These are phyloP conservation scores for Serripes groenlandicus DNA, from an alignment of 2,888 invertebrate species.

Conservation along the genomic window DNA sequence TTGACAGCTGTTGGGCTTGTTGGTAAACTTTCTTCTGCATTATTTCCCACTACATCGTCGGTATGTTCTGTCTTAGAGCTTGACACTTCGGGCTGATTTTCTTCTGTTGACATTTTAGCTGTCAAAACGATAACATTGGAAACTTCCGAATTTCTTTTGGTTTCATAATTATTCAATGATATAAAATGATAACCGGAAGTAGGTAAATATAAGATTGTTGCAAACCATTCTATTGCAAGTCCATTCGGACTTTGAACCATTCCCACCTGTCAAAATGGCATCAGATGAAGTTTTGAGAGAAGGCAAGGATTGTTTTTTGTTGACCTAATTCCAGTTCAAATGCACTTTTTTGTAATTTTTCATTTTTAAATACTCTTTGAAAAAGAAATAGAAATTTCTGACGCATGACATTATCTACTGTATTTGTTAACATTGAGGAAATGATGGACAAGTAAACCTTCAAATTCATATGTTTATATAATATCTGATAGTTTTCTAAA, in stretches of 20 bases:
- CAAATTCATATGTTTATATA: no score
- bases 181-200: background rate
- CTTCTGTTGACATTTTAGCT: constrained; percentile 58
- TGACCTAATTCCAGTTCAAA: no score
- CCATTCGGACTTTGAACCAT: constrained; percentile 10
- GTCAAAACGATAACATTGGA: constrained; percentile 11
- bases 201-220: background rate
- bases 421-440: no score
- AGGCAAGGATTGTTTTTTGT: constrained; percentile 12
- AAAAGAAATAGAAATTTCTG: no score
- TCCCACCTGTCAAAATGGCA: constrained; percentile 29
- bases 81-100: background rate
- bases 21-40: constrained; percentile 33
- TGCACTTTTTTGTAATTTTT: no score
- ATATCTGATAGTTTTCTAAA: no score
- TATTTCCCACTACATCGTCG: constrained; percentile 13
- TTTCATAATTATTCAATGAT: background rate
- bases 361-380: no score
- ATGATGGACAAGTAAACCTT: no score
- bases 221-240: background rate
- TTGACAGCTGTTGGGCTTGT: constrained; percentile 46
- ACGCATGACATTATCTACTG: no score
- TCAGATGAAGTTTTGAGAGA: constrained; percentile 57
- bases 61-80: background rate
- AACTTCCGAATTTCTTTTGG: background rate